Base-by-base conservation (phyloP, 2,888 invertebrate species). In the Netelia melanura region DNA sequence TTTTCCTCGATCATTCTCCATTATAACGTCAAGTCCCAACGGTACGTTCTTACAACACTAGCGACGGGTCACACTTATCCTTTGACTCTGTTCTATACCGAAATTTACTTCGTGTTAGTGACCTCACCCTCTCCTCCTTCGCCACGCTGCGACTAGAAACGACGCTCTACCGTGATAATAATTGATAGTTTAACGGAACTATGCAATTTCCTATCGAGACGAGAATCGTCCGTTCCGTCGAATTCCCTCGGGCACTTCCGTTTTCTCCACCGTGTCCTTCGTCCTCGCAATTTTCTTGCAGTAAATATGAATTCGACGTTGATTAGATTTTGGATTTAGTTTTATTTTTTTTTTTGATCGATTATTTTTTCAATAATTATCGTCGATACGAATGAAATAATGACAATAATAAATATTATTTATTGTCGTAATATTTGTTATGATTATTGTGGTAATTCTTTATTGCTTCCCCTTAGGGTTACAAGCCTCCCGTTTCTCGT, bases 161-260 rank as follows among this genome's bases (percentile, higher is more conserved):
- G 61, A 58, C 17, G 44, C 68, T 30, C 30, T 61, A 67, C 61
- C 48, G 62, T 70, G 62, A 81, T 67, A 61, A 80, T 80, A 72
- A 76, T 83, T 76, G 72, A 71, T 64, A 68, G 72, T 64, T 64
- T 48, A 64, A 80, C 25, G 25, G 21, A 67, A 44, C 44, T 68
- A 52, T 74, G 79, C 79, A 75, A 82, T 85, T 83, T 79, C 61
- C 75, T 75, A 77, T 74, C 68, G 62, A 76, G 85, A 64, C 85
- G 58, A 65, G 68, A 72, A 70, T 71, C 64, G 43, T 43, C 48
- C 58, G 52, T n/a, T 72, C 67, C 54, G 68, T 48, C 70, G 23
- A 21, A 72, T 3, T 14, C 78, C 64, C 81, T 74, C 25, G 17
- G 80, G 79, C 75, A n/a, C 58, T 65, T 70, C 25, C 54, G 44